Evolutionary conservation across 2,888 invertebrate species (phyloP), one percentile per base, ranked within the genome.

Genomic region (Pimpla rufipes): DNA sequence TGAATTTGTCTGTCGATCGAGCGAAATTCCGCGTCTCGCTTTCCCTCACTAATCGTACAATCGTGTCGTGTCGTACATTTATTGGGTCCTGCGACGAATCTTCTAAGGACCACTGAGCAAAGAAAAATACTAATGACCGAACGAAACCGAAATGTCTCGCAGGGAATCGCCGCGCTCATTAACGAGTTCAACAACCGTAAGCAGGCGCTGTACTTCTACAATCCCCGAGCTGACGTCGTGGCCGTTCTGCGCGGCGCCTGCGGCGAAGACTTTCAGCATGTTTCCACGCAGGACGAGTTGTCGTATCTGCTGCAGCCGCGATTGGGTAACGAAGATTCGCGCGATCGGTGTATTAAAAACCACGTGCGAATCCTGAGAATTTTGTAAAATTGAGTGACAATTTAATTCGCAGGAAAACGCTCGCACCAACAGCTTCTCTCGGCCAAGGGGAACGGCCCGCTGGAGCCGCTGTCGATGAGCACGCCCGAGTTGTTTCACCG

Each of bases 151-250:
- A n/a, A n/a, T n/a, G 3, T 40, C 78, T 84, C 77, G 6, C 82
- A 97, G 93, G 97, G 97, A 59, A 96, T 97, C 85, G 96, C 97
- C 29, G 95, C 97, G 0, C 91, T 97, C 62, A 96, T 97, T 1
- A 95, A 95, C 82, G 97, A 97, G 83, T 95, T 97, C 68, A 95
- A 95, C 0, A 94, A 95, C 4, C 95, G 96, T 37, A 96, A 96
- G 13, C 97, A 97, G 86, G 96, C 96, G 0, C 93, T 97, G 1
- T 96, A 97, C 83, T 94, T 97, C 77, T 94, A 97, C 80, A 95
- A 96, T 83, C 95, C 96, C 0, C 94, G 96, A 8, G 94, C 95
- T 1, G 95, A 95, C 84, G 96, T 97, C 4, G 94, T 96, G 0
- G 93, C 95, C 0, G 96, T 97, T 6, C 95, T 97, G 88, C 95